Evolutionary conservation across 2,797 vertebrate species (phyloP).

Genomic region (Tympanoctomys barrerae): DNA sequence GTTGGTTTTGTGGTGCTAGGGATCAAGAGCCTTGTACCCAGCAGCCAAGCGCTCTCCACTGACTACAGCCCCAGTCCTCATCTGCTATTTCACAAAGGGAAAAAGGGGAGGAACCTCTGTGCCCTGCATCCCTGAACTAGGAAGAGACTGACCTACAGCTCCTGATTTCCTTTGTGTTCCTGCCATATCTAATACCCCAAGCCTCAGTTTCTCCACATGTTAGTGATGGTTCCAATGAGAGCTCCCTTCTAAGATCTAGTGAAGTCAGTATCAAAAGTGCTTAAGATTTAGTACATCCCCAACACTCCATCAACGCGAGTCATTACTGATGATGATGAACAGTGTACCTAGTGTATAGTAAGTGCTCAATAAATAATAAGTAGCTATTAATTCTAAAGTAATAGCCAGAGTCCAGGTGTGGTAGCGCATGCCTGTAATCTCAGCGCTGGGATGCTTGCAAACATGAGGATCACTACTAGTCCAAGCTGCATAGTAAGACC

Average conservation of each 20-base stretch:
- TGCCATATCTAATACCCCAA: not conserved
- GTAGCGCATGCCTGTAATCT: no score
- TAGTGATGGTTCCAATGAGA: not conserved
- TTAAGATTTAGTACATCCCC: not conserved
- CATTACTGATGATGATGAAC: not conserved
- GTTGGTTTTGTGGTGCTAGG: no score
- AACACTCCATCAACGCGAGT: not conserved
- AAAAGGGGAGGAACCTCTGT: not conserved
- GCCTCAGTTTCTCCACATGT: not conserved
- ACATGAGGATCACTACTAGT: no score
- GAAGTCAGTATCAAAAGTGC: not conserved
- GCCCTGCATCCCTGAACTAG: not conserved
- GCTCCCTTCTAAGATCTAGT: not conserved
- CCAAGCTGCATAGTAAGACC: no score
- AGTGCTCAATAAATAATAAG: constrained; percentile 38
- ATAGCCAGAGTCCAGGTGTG: not conserved
- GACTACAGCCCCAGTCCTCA: not conserved
- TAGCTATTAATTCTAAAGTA: constrained; percentile 46
- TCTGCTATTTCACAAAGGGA: not conserved
- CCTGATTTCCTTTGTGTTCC: not conserved
- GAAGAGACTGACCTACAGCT: not conserved
- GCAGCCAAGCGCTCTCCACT: not conserved
- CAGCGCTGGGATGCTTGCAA: no score
- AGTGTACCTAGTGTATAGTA: not conserved
- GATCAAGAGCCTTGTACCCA: not conserved